A percentile compares a stretch with the other conserved stretches of the same genome.
phyloP scores from a whole-genome alignment of 2,888 invertebrate species.

The Flabesymbios commensalis region DNA sequence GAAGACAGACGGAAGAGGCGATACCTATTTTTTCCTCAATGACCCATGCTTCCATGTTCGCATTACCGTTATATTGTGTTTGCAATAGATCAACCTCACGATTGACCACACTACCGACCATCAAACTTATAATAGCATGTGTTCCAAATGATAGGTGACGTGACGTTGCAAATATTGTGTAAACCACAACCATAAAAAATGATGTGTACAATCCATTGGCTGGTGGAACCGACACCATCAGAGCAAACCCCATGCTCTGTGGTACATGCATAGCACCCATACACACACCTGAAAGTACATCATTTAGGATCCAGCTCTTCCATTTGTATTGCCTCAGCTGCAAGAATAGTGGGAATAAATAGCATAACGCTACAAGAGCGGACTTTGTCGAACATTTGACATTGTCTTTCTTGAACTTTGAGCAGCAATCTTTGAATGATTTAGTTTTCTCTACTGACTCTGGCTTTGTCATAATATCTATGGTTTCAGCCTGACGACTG shows the following conservation, averaged over 20 bases:
- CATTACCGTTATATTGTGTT: no score
- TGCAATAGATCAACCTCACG: conserved; percentile 10
- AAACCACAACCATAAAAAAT: conserved; percentile 84
- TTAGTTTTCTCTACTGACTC: no score
- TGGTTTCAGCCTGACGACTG: no score
- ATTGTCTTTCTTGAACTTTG: no score
- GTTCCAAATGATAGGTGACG: conserved; percentile 78
- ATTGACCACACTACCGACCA: conserved; percentile 47
- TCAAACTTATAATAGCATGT: conserved; percentile 55
- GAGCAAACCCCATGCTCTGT: conserved; percentile 64
- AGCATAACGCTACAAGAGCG: no score
- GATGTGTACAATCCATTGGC: conserved; percentile 76
- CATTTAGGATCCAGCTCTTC: conserved; percentile 44
- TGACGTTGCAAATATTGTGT: conserved; percentile 83
- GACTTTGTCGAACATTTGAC: no score
- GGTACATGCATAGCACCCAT: conserved; percentile 57
- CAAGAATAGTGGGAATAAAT: no score
- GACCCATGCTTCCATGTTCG: no score
- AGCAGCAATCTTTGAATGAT: no score
- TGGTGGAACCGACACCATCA: conserved; percentile 62
- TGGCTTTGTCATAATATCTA: no score
- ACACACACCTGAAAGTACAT: conserved; percentile 55
- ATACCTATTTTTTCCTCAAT: conserved; percentile 23
- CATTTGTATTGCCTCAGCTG: conserved; percentile 49
- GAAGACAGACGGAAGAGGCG: conserved; percentile 28